Evolutionary conservation across 2,113 vertebrate genomes (phyloP).

Genomic region (Phalacrocorax carbo): DNA sequence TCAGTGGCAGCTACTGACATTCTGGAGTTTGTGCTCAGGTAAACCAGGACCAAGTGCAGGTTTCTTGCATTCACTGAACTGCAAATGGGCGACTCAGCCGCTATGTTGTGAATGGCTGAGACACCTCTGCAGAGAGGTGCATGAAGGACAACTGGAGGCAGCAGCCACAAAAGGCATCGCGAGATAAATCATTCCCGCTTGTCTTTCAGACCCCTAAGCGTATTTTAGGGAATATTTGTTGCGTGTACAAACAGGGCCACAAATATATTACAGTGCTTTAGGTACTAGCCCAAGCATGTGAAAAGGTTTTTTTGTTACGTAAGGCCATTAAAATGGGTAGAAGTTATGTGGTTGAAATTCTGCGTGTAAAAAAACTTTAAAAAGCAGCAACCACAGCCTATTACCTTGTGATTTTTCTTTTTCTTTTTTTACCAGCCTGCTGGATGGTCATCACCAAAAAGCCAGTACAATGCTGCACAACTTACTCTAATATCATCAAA

Average conservation of each 20-base stretch:
- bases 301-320: neutral
- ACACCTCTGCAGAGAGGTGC: neutral
- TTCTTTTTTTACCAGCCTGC: neutral
- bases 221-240: neutral
- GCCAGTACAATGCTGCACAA: neutral
- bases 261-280: neutral
- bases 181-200: neutral
- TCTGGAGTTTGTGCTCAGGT: neutral
- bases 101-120: neutral
- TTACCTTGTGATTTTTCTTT: neutral
- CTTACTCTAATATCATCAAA: neutral
- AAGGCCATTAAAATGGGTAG: conserved; percentile 19
- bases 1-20: neutral
- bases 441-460: neutral
- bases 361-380: neutral
- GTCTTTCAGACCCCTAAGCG: neutral
- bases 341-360: neutral
- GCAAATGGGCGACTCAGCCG: neutral
- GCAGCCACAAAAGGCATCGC: neutral
- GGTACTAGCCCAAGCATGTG: neutral
- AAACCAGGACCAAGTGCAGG: neutral
- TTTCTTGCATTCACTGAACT: neutral
- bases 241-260: neutral
- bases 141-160: neutral
- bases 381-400: neutral